Evolutionary conservation across 23 tunicate genomes (phyloP).

Genomic region (Botrylloides violaceus): DNA sequence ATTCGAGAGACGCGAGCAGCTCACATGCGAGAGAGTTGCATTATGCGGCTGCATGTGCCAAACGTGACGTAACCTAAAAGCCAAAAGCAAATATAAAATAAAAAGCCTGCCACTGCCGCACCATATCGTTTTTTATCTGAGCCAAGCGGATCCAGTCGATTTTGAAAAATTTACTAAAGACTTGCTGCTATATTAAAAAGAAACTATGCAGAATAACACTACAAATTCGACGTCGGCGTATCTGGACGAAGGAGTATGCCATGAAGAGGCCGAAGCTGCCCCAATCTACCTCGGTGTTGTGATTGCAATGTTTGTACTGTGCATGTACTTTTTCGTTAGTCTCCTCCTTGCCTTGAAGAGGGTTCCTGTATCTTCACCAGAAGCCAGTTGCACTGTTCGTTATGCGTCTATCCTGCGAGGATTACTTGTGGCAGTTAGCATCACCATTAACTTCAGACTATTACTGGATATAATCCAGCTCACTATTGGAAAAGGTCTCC

Average conservation of each 20-base stretch:
- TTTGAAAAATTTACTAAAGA: no score
- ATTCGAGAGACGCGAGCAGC: no score
- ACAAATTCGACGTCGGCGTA: not conserved
- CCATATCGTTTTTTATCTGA: no score
- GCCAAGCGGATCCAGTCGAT: no score
- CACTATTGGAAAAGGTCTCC: conserved; percentile 3
- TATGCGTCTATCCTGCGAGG: conserved; percentile 11
- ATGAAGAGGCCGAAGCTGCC: not conserved
- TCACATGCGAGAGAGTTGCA: no score
- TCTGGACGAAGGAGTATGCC: conserved; percentile 15
- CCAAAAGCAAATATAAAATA: no score
- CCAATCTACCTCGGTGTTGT: conserved; percentile 7
- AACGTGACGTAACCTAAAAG: no score
- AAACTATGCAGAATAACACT: not conserved
- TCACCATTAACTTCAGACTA: conserved; percentile 13
- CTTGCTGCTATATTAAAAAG: no score
- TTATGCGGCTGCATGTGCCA: no score
- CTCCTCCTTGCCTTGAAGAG: conserved; percentile 3
- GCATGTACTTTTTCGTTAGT: conserved; percentile 21
- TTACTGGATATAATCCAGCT: conserved; percentile 18
- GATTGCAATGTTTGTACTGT: not conserved
- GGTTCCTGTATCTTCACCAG: not conserved
- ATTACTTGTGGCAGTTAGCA: conserved; percentile 5
- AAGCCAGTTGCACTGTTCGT: not conserved
- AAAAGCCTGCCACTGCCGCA: no score